Conservation (phyloP, 1,140 invertebrate species). For the Sycophaga agraensis region DNA sequence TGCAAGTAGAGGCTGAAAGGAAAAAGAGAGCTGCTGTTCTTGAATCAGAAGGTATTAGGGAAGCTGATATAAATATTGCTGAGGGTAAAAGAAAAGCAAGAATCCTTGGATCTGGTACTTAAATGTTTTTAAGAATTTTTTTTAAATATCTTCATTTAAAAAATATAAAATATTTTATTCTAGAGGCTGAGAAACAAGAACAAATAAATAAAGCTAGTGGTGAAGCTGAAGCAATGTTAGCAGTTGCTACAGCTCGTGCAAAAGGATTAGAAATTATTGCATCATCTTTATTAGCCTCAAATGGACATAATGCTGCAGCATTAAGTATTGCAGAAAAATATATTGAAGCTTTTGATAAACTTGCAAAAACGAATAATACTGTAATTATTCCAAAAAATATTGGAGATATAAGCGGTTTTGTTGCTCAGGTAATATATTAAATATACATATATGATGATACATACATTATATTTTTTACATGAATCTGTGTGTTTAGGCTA, state of each 20-base stretch:
- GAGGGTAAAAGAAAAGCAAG: constrained; percentile 89
- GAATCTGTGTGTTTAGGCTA: constrained; percentile 56
- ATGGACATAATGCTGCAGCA: constrained; percentile 85
- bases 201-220: constrained; percentile 82
- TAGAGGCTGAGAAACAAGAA: constrained; percentile 83
- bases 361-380: constrained; percentile 93
- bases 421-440: constrained; percentile 70
- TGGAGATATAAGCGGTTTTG: constrained; percentile 80
- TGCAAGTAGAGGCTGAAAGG: constrained; percentile 98
- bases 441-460: not conserved
- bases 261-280: constrained; percentile 76
- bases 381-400: constrained; percentile 90
- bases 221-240: constrained; percentile 83
- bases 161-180: constrained; percentile 30
- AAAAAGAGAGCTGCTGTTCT: constrained; percentile 95
- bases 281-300: constrained; percentile 65
- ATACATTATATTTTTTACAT: not conserved
- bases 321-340: constrained; percentile 95
- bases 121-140: not conserved
- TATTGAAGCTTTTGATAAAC: constrained; percentile 86
- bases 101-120: constrained; percentile 87
- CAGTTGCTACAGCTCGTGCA: constrained; percentile 82
- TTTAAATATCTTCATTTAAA: not conserved
- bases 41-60: constrained; percentile 93
- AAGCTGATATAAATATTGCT: constrained; percentile 96